Percentiles rank a stretch among this genome's conserved stretches.
These are phyloP conservation scores for Scolopax bukidnonensis DNA, from an alignment of 2,797 vertebrate species.

Conservation along the genomic window DNA sequence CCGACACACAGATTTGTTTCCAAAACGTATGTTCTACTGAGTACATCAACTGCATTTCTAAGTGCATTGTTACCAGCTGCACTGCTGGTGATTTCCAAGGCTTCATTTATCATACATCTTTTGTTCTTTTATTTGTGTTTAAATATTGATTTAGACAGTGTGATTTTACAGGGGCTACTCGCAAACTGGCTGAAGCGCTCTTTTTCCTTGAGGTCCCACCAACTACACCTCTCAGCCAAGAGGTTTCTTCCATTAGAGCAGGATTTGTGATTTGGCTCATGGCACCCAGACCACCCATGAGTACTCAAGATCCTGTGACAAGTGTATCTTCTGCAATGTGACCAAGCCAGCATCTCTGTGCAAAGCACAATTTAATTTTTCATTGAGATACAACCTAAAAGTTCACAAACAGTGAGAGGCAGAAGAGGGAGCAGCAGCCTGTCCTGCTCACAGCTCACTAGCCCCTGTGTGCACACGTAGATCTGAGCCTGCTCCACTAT, in stretches of 20 bases:
- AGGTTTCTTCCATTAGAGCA: background rate
- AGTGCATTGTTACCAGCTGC: background rate
- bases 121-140: background rate
- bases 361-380: accelerated
- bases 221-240: background rate
- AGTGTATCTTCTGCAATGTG: background rate
- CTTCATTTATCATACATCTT: background rate
- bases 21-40: background rate
- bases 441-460: background rate
- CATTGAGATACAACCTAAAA: background rate
- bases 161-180: background rate
- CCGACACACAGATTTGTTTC: background rate
- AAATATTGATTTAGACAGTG: background rate
- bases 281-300: background rate
- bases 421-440: background rate
- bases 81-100: background rate
- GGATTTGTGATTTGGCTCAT: background rate
- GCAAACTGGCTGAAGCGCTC: background rate
- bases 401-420: background rate
- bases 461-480: background rate
- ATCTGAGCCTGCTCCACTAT: background rate
- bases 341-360: background rate
- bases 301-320: background rate
- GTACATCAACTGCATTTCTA: background rate
- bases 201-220: background rate